Conservation (phyloP, 1,140 invertebrate species). For the Calosoma granatense region DNA sequence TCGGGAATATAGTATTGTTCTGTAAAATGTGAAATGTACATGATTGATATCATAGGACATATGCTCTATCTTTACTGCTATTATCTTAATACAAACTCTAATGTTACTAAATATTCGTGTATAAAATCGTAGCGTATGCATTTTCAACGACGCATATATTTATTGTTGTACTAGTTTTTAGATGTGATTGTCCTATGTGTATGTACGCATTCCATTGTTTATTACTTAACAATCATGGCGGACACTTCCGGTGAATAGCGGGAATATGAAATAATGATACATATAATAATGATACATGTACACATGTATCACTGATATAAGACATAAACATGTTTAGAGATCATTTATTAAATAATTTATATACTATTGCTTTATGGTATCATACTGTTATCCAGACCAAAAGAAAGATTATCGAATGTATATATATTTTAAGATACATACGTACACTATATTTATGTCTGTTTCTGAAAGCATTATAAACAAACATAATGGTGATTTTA, state of each 20-base stretch:
- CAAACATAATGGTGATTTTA: not conserved
- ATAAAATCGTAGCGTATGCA: not conserved
- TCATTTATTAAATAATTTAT: too few species aligned
- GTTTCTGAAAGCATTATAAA: not conserved
- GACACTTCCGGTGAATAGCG: not conserved
- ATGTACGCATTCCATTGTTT: slow-evolving; percentile 7
- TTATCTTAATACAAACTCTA: too few species aligned
- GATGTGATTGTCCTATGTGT: slow-evolving; percentile 3
- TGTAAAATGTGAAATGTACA: too few species aligned
- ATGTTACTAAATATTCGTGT: not conserved
- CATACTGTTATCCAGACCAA: too few species aligned
- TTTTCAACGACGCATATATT: slow-evolving; percentile 6
- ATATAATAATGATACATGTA: too few species aligned
- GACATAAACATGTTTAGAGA: too few species aligned
- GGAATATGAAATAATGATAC: not conserved
- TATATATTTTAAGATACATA: not conserved
- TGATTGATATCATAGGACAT: too few species aligned
- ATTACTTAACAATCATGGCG: not conserved
- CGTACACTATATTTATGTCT: not conserved
- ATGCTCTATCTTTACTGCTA: too few species aligned
- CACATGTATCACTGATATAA: too few species aligned
- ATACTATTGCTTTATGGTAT: too few species aligned
- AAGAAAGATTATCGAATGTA: too few species aligned
- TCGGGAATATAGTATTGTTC: too few species aligned
- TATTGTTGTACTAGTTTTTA: not conserved